Conservation (phyloP, 2,888 invertebrate genomes). For the Leistus spinibarbis region DNA sequence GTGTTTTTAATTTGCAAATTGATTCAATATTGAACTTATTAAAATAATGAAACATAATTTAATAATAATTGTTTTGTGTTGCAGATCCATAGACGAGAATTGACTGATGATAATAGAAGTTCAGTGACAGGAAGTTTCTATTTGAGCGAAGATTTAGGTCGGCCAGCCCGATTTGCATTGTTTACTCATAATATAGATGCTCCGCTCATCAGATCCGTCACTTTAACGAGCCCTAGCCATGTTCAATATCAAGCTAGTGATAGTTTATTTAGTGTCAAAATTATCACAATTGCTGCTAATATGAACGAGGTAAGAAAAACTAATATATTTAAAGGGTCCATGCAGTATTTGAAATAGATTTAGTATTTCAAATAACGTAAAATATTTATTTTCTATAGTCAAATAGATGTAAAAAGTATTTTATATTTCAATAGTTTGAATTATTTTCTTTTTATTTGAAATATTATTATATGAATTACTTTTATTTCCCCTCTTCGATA, state of each 20-base stretch:
- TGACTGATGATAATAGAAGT: slow-evolving; percentile 58
- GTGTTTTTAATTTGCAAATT: slow-evolving; percentile 25
- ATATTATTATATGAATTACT: too few relatives aligned
- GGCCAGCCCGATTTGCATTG: slow-evolving; percentile 61
- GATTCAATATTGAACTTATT: neutral
- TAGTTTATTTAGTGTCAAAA: slow-evolving; percentile 58
- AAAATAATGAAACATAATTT: neutral
- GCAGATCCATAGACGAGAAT: slow-evolving; percentile 60
- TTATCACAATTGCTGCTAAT: slow-evolving; percentile 59
- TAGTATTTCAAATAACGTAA: too few relatives aligned
- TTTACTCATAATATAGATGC: slow-evolving; percentile 61
- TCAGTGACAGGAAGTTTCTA: slow-evolving; percentile 62
- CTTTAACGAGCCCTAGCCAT: slow-evolving; percentile 60
- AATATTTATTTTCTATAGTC: too few relatives aligned
- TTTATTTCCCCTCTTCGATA: too few relatives aligned
- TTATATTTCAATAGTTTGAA: too few relatives aligned
- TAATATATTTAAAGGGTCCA: too few relatives aligned
- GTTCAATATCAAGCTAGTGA: slow-evolving; percentile 59
- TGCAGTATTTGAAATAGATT: too few relatives aligned
- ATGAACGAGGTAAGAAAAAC: slow-evolving; percentile 62
- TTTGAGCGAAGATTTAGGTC: slow-evolving; percentile 60
- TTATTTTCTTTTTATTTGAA: too few relatives aligned
- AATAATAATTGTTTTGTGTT: slow-evolving; percentile 39
- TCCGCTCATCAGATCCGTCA: slow-evolving; percentile 60
- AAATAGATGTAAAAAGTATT: too few relatives aligned